Evolutionary conservation across 2,113 vertebrate genomes (phyloP).

Genomic region (Hipposideros armiger): DNA sequence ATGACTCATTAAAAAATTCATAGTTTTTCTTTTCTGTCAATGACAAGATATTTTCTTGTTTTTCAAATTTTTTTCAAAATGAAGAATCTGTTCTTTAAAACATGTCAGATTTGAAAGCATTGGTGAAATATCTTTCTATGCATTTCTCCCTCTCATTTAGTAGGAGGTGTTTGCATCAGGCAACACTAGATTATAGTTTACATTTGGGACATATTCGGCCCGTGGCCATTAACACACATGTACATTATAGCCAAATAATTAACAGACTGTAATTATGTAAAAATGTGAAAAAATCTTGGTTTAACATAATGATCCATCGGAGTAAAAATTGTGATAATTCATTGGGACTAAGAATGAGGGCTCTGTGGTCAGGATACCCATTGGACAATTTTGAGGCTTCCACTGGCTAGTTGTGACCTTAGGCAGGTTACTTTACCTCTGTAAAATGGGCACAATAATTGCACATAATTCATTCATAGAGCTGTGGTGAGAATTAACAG

Average conservation of each 20-base stretch:
- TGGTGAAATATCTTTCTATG: background rate
- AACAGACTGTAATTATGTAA: background rate
- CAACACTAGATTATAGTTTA: background rate
- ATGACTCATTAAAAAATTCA: slow-evolving; percentile 45
- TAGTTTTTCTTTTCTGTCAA: slow-evolving; percentile 20
- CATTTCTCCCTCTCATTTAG: background rate
- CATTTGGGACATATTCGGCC: background rate
- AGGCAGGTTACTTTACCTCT: background rate
- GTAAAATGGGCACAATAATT: background rate
- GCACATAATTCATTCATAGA: background rate
- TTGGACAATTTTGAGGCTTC: background rate
- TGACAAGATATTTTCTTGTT: background rate
- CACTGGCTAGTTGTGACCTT: background rate
- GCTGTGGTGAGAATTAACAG: background rate
- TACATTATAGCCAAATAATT: background rate
- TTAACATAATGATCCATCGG: background rate
- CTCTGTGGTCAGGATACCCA: background rate
- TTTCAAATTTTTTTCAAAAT: background rate
- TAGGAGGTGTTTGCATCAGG: background rate
- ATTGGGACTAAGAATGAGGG: background rate
- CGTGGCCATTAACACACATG: background rate
- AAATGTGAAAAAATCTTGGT: background rate
- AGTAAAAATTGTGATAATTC: background rate
- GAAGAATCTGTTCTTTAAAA: background rate
- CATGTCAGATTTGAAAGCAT: background rate